These are phyloP conservation scores for Zaprionus inermis DNA, from an alignment of 1,140 invertebrate species.

Conservation along the genomic window DNA sequence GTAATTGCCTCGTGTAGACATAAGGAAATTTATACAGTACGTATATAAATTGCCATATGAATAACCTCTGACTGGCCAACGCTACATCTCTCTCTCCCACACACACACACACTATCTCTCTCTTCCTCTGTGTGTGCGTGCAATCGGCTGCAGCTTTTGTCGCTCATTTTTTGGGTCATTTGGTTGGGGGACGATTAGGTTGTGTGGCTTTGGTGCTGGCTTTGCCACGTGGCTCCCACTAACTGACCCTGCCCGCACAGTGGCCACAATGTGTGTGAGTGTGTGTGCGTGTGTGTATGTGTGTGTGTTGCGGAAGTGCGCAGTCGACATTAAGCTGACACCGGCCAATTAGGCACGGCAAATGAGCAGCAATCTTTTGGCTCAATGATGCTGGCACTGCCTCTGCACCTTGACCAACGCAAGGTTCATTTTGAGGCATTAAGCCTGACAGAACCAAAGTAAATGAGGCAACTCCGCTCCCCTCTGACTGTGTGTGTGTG, in stretches of 20 bases:
- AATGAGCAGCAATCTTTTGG: slow-evolving; percentile 81
- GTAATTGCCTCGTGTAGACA: slow-evolving; percentile 65
- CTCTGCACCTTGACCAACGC: slow-evolving; percentile 44
- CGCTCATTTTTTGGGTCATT: slow-evolving; percentile 77
- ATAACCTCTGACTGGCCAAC: slow-evolving; percentile 21
- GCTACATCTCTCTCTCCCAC: neutral
- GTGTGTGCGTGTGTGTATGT: slow-evolving; percentile 15
- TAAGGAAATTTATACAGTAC: slow-evolving; percentile 62
- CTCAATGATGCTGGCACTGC: slow-evolving; percentile 64
- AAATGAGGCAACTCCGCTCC: slow-evolving; percentile 3
- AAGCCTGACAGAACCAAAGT: slow-evolving; percentile 39
- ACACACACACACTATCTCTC: neutral
- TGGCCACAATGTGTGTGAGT: slow-evolving; percentile 20
- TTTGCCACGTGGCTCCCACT: slow-evolving; percentile 23
- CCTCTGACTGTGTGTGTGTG: neutral
- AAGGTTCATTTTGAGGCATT: slow-evolving; percentile 47
- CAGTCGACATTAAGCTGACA: slow-evolving; percentile 76
- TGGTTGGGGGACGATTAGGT: slow-evolving; percentile 71
- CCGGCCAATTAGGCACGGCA: slow-evolving; percentile 77
- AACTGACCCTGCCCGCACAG: slow-evolving; percentile 36
- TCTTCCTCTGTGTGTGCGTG: slow-evolving; percentile 38
- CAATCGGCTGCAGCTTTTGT: slow-evolving; percentile 74
- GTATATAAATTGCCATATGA: slow-evolving; percentile 39
- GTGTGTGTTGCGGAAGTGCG: slow-evolving; percentile 52
- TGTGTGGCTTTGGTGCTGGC: slow-evolving; percentile 26